A percentile compares a stretch with the other conserved stretches of the same genome.
phyloP scores from a whole-genome alignment of 2,888 invertebrate species.

The Caenorhabditis sulstoni region DNA sequence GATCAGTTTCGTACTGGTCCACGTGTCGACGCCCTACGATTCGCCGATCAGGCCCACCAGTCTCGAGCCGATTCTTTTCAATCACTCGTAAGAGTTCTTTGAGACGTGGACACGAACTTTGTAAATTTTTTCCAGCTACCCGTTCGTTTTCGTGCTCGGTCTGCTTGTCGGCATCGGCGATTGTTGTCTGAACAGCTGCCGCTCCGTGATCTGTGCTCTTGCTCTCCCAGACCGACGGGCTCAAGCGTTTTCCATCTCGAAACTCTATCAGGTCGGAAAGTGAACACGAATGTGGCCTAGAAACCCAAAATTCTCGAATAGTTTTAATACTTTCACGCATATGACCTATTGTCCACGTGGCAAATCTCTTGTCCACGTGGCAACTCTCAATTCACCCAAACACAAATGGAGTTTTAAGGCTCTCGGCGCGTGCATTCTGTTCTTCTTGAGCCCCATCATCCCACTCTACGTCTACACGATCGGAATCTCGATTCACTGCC shows the following conservation, averaged over 20 bases:
- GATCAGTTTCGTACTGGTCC: slow-evolving; percentile 38
- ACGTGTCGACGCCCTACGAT: slow-evolving; percentile 61
- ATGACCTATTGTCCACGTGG: too few relatives aligned
- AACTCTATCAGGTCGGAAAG: slow-evolving; percentile 65
- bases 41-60: slow-evolving; percentile 61
- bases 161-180: slow-evolving; percentile 66
- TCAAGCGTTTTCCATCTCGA: slow-evolving; percentile 67
- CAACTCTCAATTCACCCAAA: too few relatives aligned
- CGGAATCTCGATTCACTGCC: slow-evolving; percentile 19
- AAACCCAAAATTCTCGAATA: too few relatives aligned
- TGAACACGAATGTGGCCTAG: too few relatives aligned
- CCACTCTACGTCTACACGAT: slow-evolving; percentile 55
- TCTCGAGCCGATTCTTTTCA: slow-evolving; percentile 38
- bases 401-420: too few relatives aligned
- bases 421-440: slow-evolving; percentile 40
- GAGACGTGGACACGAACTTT: background rate
- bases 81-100: slow-evolving; percentile 36
- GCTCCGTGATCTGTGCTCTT: slow-evolving; percentile 64
- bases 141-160: slow-evolving; percentile 56
- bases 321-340: too few relatives aligned
- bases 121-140: slow-evolving; percentile 47
- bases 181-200: slow-evolving; percentile 63
- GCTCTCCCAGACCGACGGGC: slow-evolving; percentile 63
- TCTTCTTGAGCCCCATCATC: slow-evolving; percentile 57
- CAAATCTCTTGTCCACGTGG: too few relatives aligned